Conservation (phyloP, 2,113 vertebrate species). For the Leptodactylus fuscus region DNA sequence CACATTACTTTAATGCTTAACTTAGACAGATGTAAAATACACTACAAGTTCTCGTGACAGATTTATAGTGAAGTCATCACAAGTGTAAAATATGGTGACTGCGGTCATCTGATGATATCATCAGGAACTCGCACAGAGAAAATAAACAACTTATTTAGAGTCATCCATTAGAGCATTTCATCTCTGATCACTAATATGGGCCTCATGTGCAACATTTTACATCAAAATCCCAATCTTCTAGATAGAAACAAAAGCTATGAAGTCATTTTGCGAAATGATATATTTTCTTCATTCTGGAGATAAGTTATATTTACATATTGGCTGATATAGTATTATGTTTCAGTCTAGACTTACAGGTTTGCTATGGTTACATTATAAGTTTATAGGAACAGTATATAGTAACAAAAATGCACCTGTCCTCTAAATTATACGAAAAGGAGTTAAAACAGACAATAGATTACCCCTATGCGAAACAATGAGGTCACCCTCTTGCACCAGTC, state of each 20-base stretch:
- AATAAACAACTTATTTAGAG: slow-evolving; percentile 26
- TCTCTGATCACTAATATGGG: neutral
- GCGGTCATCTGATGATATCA: slow-evolving; percentile 22
- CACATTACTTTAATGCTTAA: slow-evolving; percentile 3
- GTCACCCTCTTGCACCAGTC: too few species aligned
- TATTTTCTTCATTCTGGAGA: neutral
- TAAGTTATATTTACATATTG: neutral
- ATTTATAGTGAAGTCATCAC: slow-evolving; percentile 21
- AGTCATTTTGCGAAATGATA: slow-evolving; percentile 1
- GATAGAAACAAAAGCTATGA: neutral
- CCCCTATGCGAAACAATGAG: too few species aligned
- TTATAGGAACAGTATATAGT: neutral
- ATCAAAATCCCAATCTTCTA: slow-evolving; percentile 23
- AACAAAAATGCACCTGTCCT: too few species aligned
- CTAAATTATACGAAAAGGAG: too few species aligned
- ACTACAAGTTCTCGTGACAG: neutral
- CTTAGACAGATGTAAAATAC: neutral
- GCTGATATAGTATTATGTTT: neutral
- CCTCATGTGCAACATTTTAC: neutral
- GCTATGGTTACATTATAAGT: slow-evolving; percentile 31
- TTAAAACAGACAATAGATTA: too few species aligned
- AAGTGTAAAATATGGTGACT: slow-evolving; percentile 7
- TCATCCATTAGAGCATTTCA: slow-evolving; percentile 6
- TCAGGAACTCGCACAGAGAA: neutral
- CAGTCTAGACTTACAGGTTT: slow-evolving; percentile 27